Percentiles rank a stretch among this genome's conserved stretches.
Evolutionary conservation across 1,140 invertebrate species (phyloP).

Genomic region (Calliphora vicina): DNA sequence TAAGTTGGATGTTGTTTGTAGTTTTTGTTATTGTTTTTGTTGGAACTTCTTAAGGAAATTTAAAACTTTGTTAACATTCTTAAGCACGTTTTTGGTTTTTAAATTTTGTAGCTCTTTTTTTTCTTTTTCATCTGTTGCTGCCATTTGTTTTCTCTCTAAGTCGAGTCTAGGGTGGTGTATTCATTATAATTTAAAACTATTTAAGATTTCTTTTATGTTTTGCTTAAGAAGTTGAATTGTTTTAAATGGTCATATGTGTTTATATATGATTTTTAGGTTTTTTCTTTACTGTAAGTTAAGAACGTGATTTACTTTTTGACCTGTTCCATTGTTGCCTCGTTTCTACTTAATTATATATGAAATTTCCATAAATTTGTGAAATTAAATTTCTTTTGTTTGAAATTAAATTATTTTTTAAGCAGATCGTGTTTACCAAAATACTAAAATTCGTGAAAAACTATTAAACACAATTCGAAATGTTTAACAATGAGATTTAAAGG

Average conservation of each 20-base stretch:
- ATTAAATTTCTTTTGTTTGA: constrained; percentile 20
- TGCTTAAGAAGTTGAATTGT: background rate
- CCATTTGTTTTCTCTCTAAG: background rate
- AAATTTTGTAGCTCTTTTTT: background rate
- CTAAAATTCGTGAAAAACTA: background rate
- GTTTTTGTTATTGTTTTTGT: background rate
- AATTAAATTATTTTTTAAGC: background rate
- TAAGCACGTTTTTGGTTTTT: background rate
- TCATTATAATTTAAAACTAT: constrained; percentile 11
- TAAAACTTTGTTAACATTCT: background rate
- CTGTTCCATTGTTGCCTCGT: background rate
- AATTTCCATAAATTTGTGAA: constrained; percentile 27
- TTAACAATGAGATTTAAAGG: too few species aligned
- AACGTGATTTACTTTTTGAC: background rate
- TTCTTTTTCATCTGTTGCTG: too few species aligned
- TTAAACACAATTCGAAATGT: too few species aligned
- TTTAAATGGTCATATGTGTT: background rate
- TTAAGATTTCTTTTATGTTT: background rate
- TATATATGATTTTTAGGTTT: background rate
- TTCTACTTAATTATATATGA: background rate
- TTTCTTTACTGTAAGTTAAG: background rate
- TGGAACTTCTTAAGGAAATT: background rate
- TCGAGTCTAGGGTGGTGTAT: background rate
- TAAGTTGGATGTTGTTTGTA: background rate
- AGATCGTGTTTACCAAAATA: background rate